phyloP scores from a whole-genome alignment of 2,113 vertebrate genomes.

The Takifugu flavidus region DNA sequence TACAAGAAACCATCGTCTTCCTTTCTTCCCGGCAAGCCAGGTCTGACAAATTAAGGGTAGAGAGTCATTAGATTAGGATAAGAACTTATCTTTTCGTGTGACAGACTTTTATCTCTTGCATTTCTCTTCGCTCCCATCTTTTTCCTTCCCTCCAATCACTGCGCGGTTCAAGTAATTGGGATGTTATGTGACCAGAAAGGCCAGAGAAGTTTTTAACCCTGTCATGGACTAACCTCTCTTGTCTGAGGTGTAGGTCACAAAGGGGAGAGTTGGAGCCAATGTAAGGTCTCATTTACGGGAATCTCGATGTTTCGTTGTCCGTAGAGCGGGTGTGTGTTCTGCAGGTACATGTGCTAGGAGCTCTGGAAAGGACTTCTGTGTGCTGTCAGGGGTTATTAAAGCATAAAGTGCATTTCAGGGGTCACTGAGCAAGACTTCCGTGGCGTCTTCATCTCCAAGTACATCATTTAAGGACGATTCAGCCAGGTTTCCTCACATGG shows the following conservation, averaged over 20 bases:
- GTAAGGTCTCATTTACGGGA: conserved; percentile 66
- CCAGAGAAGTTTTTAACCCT: conserved; percentile 74
- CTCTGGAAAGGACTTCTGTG: conserved; percentile 48
- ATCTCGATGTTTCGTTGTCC: conserved; percentile 35
- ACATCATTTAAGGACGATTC: conserved; percentile 66
- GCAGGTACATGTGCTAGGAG: conserved; percentile 61
- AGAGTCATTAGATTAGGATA: conserved; percentile 99
- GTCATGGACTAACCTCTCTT: conserved; percentile 64
- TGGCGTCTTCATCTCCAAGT: conserved; percentile 42
- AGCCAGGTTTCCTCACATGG: conserved; percentile 55
- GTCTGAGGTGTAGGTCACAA: conserved; percentile 58
- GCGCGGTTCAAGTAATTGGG: conserved; percentile 87
- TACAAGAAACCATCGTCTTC: conserved; percentile 83
- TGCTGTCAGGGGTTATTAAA: conserved; percentile 64
- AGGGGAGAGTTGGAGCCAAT: conserved; percentile 58
- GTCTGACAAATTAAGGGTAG: conserved; percentile 96
- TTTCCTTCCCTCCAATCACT: conserved; percentile 32
- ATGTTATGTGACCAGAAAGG: conserved; percentile 78
- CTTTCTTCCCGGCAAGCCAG: conserved; percentile 74
- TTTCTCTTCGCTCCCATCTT: conserved; percentile 75
- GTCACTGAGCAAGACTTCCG: conserved; percentile 48
- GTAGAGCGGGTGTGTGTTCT: conserved; percentile 29
- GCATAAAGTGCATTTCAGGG: conserved; percentile 59
- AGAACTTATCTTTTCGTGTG: conserved; percentile 93
- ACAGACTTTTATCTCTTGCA: conserved; percentile 92